phyloP scores from a whole-genome alignment of 2,113 vertebrate genomes.

The Perca flavescens region DNA sequence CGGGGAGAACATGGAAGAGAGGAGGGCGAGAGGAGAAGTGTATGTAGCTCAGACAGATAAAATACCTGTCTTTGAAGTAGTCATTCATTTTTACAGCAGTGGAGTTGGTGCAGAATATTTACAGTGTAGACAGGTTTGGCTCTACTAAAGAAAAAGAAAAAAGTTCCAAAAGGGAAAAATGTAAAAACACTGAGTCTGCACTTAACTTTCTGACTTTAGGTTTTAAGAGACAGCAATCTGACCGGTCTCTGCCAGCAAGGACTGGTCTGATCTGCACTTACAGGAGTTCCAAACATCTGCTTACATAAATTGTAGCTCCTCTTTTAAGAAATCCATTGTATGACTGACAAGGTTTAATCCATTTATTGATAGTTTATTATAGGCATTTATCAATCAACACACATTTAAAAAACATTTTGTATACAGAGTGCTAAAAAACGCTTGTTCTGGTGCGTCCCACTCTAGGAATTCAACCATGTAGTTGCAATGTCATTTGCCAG shows the following conservation, averaged over 20 bases:
- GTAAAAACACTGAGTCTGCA: constrained; percentile 16
- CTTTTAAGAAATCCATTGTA: not conserved
- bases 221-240: constrained; percentile 9
- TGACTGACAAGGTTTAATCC: not conserved
- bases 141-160: constrained; percentile 4
- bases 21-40: constrained; percentile 26
- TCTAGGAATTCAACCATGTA: not conserved
- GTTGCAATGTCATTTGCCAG: not conserved
- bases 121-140: constrained; percentile 19
- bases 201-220: constrained; percentile 22
- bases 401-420: too few species aligned
- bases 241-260: constrained; percentile 18
- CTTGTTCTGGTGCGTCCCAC: not conserved
- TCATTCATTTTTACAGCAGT: constrained; percentile 44
- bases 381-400: not conserved
- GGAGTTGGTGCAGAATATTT: constrained; percentile 30
- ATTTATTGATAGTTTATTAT: not conserved
- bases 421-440: not conserved
- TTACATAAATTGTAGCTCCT: not conserved
- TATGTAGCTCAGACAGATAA: not conserved
- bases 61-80: constrained; percentile 14
- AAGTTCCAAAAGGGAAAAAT: constrained; percentile 28
- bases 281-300: constrained; percentile 13
- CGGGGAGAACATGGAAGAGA: constrained; percentile 33
- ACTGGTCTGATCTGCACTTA: constrained; percentile 21